phyloP scores from a whole-genome alignment of 2,113 vertebrate genomes.

The Pachyramphus minor region DNA sequence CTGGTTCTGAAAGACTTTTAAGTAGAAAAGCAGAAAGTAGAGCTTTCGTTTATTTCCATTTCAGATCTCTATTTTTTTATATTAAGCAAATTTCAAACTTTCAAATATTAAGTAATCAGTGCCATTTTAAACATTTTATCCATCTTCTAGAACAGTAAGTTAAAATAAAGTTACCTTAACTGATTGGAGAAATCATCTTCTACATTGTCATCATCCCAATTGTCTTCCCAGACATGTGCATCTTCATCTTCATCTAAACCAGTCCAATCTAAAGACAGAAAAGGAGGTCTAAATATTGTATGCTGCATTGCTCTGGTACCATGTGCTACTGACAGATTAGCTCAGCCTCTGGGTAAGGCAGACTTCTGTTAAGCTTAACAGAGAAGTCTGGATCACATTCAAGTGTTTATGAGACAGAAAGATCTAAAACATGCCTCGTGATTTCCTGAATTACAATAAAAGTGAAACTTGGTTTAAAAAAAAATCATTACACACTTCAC shows the following conservation, averaged over 20 bases:
- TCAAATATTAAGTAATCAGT: neutral
- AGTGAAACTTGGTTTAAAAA: neutral
- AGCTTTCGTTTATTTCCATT: neutral
- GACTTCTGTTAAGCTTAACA: neutral
- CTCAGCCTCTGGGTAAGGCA: neutral
- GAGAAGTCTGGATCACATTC: neutral
- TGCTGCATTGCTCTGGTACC: neutral
- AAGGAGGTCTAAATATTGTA: neutral
- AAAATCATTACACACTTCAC: neutral
- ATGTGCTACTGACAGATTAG: neutral
- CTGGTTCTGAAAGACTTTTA: neutral
- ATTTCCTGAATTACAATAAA: neutral
- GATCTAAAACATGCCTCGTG: neutral
- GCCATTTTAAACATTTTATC: neutral
- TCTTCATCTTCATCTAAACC: conserved; percentile 98
- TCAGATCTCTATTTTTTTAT: neutral
- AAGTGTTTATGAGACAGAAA: neutral
- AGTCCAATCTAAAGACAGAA: conserved; percentile 86
- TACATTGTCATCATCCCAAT: conserved; percentile 99
- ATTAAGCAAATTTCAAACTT: neutral
- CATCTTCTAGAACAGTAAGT: neutral
- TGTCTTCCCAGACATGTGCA: conserved; percentile 98
- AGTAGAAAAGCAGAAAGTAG: neutral
- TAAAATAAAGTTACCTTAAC: conserved; percentile 78
- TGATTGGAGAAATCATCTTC: conserved; percentile 99